Evolutionary conservation across 2,888 invertebrate genomes (phyloP), one percentile per base, ranked within the genome.

Genomic region (Allophyes oxyacanthae): DNA sequence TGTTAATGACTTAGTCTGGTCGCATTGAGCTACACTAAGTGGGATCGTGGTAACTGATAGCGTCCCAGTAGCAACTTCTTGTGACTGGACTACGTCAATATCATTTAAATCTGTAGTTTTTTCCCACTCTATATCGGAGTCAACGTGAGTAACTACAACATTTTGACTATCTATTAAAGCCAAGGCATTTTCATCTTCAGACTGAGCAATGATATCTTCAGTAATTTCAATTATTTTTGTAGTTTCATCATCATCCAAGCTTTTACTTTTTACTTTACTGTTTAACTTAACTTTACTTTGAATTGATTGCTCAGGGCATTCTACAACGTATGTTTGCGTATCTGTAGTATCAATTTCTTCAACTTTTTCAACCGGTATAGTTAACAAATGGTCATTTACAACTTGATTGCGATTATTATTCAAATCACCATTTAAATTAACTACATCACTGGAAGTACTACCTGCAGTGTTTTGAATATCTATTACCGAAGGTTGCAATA

Each of bases 81-180:
- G 79, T 20, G 81, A 59, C 55, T 81, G 55, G n/a, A 61, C 38
- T 15, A 54, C 44, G 9, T 75, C 58, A 41, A 81, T 75, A 51
- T 88, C 76, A 37, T 83, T 72, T 36, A 95, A 76, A 32, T 94
- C 92, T 45, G 90, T 87, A 0, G 92, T 87, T 68, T 89, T 90
- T 79, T 95, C 96, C 93, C 95, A 95, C 74, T 96, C 95, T 33
- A 94, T 85, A 68, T 96, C 96, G 0, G 95, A 95, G 55, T 96
- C 96, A 15, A 94, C 95, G 84, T 96, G 96, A 34, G 95, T 94
- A 10, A 97, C 92, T 25, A 96, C 83, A 9, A 95, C 91, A 73
- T 92, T 92, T 74, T 87, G 92, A 60, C 88, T 90, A 53, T 94
- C 94, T 51, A 91, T 87, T 55, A 94, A 78, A 49, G 88, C 83